Evolutionary conservation across 2,888 invertebrate genomes (phyloP), one percentile per base, ranked within the genome.

Genomic region (Aplocera efformata): DNA sequence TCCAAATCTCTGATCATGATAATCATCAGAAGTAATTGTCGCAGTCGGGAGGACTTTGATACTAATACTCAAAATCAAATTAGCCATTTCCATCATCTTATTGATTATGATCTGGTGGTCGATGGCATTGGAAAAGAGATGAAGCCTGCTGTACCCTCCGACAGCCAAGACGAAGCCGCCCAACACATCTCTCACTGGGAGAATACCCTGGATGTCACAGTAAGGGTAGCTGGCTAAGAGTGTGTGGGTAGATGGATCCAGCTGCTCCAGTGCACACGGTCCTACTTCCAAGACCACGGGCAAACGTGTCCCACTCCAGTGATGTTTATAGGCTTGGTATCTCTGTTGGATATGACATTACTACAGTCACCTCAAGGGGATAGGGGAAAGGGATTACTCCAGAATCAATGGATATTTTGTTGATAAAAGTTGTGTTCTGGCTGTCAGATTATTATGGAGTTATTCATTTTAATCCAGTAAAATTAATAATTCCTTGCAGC

Each of bases 301-400:
- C 26, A 98, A 89, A 48, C 95, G 91, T 22, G 94, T 95, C 35
- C 98, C 98, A 30, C 98, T 97, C 98, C 99, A 99, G 67, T 98
- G 98, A 69, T 96, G 94, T 83, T 99, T 99, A 79, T 94, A 96
- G 3, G 96, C 96, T 81, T 94, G 94, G 80, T 94, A 98, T 65
- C 92, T 91, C 95, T 96, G 81, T 6, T 11, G 4, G 6, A n/a
- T 25, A 20, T n/a, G n/a, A n/a, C n/a, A n/a, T n/a, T n/a, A n/a
- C n/a, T n/a, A n/a, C n/a, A n/a, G n/a, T n/a, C n/a, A n/a, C n/a
- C n/a, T n/a, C n/a, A n/a, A n/a, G n/a, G n/a, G n/a, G n/a, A n/a
- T n/a, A n/a, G n/a, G n/a, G n/a, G n/a, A n/a, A n/a, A n/a, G n/a
- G n/a, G n/a, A n/a, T n/a, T n/a, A n/a, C n/a, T n/a, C n/a, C n/a